These are phyloP conservation scores for Mastomys coucha DNA, from an alignment of 2,113 vertebrate species.

Conservation along the genomic window DNA sequence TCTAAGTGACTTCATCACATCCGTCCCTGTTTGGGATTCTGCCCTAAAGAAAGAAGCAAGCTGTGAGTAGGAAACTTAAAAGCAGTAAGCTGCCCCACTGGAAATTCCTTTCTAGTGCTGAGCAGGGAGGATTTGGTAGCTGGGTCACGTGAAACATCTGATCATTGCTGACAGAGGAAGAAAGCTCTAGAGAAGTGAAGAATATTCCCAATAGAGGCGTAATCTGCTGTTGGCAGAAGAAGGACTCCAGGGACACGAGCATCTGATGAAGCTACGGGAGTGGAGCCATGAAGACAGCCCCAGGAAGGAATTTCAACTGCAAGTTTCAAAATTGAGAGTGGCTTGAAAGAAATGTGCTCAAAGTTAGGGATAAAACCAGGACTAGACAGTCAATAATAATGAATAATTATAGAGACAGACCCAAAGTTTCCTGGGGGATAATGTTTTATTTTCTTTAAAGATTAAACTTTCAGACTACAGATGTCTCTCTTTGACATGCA, in stretches of 20 bases:
- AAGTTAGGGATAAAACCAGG: slow-evolving; percentile 52
- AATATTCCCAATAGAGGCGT: slow-evolving; percentile 32
- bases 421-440: slow-evolving; percentile 6
- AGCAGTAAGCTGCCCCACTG: not conserved
- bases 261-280: slow-evolving; percentile 13
- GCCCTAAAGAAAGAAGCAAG: slow-evolving; percentile 45
- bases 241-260: slow-evolving; percentile 43
- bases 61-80: slow-evolving; percentile 55
- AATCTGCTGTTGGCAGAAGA: slow-evolving; percentile 61
- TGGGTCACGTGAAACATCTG: slow-evolving; percentile 23
- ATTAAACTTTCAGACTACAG: not conserved
- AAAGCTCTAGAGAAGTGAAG: slow-evolving; percentile 48
- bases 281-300: slow-evolving; percentile 30
- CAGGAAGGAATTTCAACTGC: slow-evolving; percentile 56
- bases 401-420: slow-evolving; percentile 53
- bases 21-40: slow-evolving; percentile 28
- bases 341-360: slow-evolving; percentile 66
- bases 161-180: slow-evolving; percentile 33
- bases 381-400: slow-evolving; percentile 27
- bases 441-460: slow-evolving; percentile 65
- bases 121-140: slow-evolving; percentile 7
- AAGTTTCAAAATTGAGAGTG: slow-evolving; percentile 41
- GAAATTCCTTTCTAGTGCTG: slow-evolving; percentile 65
- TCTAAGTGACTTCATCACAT: not conserved
- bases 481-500: not conserved